phyloP scores from a whole-genome alignment of 2,113 vertebrate species.

The Collichthys lucidus region DNA sequence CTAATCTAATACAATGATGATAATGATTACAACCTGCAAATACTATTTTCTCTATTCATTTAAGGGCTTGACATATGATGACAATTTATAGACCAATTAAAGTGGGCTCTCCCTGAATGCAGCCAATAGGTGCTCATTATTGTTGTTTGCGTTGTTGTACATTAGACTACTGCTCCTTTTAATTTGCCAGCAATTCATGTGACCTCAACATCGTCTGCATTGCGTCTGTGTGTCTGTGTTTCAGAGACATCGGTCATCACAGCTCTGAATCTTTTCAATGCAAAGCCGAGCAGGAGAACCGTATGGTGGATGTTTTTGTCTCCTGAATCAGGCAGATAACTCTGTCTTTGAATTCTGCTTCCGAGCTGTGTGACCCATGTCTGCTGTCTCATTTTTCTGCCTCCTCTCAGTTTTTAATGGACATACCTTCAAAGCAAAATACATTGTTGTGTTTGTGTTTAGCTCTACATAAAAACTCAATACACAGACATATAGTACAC shows the following conservation, averaged over 20 bases:
- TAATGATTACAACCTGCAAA: background rate
- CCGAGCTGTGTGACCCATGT: constrained; percentile 2
- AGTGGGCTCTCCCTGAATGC: background rate
- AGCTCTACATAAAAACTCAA: constrained; percentile 2
- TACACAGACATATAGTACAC: background rate
- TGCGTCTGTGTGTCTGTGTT: constrained; percentile 4
- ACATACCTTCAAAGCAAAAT: constrained; percentile 60
- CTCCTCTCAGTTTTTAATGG: constrained; percentile 32
- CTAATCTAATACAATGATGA: no score
- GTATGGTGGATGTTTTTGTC: background rate
- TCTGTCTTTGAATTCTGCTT: background rate
- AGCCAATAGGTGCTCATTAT: background rate
- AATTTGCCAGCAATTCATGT: background rate
- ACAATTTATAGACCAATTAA: background rate
- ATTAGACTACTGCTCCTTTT: background rate
- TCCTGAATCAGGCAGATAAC: background rate
- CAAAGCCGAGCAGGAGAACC: background rate
- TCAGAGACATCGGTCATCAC: constrained; percentile 17
- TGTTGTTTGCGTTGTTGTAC: background rate
- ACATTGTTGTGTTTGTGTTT: constrained; percentile 60
- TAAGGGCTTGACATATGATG: background rate
- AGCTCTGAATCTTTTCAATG: background rate
- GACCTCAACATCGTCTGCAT: constrained; percentile 13
- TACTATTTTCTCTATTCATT: background rate
- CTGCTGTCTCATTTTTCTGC: constrained; percentile 20